Evolutionary conservation across 2,888 invertebrate species (phyloP).

Genomic region (Cheiracanthium punctorium): DNA sequence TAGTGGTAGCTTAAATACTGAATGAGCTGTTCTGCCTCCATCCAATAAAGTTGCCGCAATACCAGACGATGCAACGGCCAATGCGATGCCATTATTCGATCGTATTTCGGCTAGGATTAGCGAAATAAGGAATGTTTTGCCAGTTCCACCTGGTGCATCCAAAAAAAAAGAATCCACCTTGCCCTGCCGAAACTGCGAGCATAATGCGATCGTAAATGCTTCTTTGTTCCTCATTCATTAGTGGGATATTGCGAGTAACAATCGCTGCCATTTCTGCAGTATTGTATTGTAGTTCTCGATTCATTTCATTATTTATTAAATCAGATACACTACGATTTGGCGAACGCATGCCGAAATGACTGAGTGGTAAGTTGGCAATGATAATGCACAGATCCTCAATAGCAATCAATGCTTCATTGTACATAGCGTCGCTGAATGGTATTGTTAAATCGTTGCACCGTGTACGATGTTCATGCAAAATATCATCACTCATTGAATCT

Average conservation of each 20-base stretch:
- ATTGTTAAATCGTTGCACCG: conserved; percentile 28
- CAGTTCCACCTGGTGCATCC: conserved; percentile 76
- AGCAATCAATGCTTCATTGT: conserved; percentile 53
- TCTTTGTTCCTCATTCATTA: neutral
- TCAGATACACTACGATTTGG: no score
- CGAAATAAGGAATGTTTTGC: conserved; percentile 54
- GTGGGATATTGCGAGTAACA: neutral
- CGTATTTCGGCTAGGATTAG: neutral
- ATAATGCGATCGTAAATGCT: conserved; percentile 9
- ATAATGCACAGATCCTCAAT: conserved; percentile 40
- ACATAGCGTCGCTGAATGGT: conserved; percentile 41
- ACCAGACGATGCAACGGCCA: conserved; percentile 74
- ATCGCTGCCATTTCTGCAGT: neutral
- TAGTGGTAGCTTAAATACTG: conserved; percentile 75
- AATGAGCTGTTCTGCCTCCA: conserved; percentile 76
- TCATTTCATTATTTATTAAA: no score
- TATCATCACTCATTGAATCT: conserved; percentile 20
- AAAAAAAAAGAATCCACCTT: conserved; percentile 64
- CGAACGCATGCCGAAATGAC: neutral
- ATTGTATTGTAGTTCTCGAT: no score
- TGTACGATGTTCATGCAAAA: conserved; percentile 24
- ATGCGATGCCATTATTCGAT: conserved; percentile 69
- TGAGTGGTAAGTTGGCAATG: conserved; percentile 25
- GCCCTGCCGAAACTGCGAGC: neutral
- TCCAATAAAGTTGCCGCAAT: conserved; percentile 75